Evolutionary conservation across 2,888 invertebrate genomes (phyloP).

Genomic region (Phaonia tiefii): DNA sequence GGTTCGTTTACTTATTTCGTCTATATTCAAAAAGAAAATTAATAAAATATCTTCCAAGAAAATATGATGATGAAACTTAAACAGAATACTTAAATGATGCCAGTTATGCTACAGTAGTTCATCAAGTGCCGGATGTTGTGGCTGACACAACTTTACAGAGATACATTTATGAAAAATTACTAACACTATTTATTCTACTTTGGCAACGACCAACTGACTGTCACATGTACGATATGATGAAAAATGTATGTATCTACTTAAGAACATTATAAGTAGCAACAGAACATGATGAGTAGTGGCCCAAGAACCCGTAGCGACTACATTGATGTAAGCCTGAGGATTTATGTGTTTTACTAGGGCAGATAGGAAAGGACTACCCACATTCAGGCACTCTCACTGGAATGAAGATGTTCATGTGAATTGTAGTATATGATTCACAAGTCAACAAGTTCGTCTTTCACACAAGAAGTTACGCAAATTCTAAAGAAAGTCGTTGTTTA

Average conservation of each 20-base stretch:
- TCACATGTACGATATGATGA: not conserved
- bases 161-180: conserved; percentile 46
- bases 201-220: not conserved
- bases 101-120: not conserved
- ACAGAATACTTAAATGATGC: not conserved
- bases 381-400: too few relatives aligned
- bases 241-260: not conserved
- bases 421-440: too few relatives aligned
- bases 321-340: too few relatives aligned
- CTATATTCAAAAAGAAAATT: not conserved
- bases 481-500: not conserved
- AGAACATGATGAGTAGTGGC: not conserved
- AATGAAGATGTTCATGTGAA: too few relatives aligned
- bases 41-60: not conserved
- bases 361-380: too few relatives aligned
- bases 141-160: conserved; percentile 49
- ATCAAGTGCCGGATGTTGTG: conserved; percentile 45
- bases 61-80: not conserved
- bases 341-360: too few relatives aligned
- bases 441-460: too few relatives aligned
- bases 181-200: conserved; percentile 29
- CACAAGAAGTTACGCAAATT: not conserved
- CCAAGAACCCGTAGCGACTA: too few relatives aligned
- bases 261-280: conserved; percentile 10
- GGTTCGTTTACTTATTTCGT: too few relatives aligned